Conservation (phyloP, 2,113 vertebrate species). For the Uropsilus gracilis region DNA sequence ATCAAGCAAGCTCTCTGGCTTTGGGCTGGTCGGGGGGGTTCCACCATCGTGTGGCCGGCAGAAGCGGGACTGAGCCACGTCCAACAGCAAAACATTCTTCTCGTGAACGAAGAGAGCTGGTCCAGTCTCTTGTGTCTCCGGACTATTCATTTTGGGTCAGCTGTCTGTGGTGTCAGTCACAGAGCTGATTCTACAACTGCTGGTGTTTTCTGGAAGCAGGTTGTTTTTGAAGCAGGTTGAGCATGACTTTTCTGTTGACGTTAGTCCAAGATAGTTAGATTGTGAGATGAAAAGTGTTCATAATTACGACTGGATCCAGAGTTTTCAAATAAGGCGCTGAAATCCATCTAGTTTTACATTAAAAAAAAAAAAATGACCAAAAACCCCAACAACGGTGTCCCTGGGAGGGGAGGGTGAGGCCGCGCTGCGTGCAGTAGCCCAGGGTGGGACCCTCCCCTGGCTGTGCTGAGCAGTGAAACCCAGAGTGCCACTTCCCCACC, state of each 20-base stretch:
- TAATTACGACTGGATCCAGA: neutral
- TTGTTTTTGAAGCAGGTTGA: constrained; percentile 8
- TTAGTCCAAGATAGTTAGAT: constrained; percentile 72
- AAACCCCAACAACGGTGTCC: neutral
- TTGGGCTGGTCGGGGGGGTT: constrained; percentile 39
- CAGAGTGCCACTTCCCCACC: neutral
- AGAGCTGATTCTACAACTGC: constrained; percentile 48
- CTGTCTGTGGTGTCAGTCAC: constrained; percentile 60
- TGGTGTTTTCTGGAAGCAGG: neutral
- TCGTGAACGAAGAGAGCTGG: constrained; percentile 45
- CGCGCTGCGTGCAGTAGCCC: neutral
- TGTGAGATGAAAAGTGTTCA: constrained; percentile 50
- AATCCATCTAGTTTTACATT: constrained; percentile 15
- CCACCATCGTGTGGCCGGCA: neutral
- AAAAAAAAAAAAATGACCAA: neutral
- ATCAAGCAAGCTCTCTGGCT: constrained; percentile 3
- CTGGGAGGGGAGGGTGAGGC: neutral
- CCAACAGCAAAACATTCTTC: constrained; percentile 51
- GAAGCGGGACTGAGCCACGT: constrained; percentile 43
- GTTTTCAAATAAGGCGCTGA: constrained; percentile 11
- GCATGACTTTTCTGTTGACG: constrained; percentile 70
- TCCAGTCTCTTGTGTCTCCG: constrained; percentile 64
- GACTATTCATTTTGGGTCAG: constrained; percentile 73
- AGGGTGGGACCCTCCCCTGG: no score
- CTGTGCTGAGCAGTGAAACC: neutral